A percentile compares a stretch with the other conserved stretches of the same genome.
Conservation (phyloP, 2,888 invertebrate species). For the Melikaiella ostensackeni region DNA sequence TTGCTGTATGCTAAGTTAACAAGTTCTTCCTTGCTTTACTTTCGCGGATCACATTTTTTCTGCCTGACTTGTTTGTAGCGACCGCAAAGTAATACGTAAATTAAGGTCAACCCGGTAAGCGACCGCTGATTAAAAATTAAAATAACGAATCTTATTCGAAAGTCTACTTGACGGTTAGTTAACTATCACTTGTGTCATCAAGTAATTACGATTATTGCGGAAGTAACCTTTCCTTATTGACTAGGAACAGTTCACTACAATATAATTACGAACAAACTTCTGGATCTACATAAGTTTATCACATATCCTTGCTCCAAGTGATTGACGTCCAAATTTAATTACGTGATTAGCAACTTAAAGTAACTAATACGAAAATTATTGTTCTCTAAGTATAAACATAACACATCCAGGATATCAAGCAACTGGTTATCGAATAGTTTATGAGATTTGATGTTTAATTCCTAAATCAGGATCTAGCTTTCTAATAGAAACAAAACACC, state of each 20-base stretch:
- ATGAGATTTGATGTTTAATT: neutral
- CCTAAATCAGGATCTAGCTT: neutral
- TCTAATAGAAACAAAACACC: neutral
- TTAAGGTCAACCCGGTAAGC: conserved; percentile 1
- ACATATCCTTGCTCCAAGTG: neutral
- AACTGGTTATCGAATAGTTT: neutral
- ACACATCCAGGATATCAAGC: neutral
- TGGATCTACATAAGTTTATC: neutral
- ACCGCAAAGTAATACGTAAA: neutral
- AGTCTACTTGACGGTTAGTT: neutral
- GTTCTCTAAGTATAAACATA: neutral
- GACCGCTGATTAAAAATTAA: neutral
- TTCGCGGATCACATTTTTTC: neutral
- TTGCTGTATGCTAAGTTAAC: too few relatives aligned
- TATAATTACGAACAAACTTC: conserved; percentile 6
- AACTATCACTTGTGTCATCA: neutral
- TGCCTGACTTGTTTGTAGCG: neutral
- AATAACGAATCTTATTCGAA: neutral
- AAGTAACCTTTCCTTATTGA: conserved; percentile 11
- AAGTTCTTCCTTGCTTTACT: conserved; percentile 14
- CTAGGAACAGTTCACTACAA: neutral
- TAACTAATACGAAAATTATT: neutral
- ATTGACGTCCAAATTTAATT: conserved; percentile 7
- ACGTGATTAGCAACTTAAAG: conserved; percentile 6
- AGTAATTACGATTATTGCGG: conserved; percentile 16